These are phyloP conservation scores for Hymenochirus boettgeri DNA, from an alignment of 2,113 vertebrate genomes.

Conservation along the genomic window DNA sequence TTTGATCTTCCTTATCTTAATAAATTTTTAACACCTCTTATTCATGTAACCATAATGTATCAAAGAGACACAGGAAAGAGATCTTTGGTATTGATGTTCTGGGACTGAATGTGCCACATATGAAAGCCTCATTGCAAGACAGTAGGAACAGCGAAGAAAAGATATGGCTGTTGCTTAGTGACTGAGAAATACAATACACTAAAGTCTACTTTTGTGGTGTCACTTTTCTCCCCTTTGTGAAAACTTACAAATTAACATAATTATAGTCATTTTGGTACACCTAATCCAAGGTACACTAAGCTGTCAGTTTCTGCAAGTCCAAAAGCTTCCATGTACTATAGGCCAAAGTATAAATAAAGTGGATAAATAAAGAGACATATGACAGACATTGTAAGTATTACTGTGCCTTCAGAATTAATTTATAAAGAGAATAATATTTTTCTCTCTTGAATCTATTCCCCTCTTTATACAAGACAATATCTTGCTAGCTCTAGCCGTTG, in stretches of 20 bases:
- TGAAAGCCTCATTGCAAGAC: constrained; percentile 5
- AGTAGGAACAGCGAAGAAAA: constrained; percentile 18
- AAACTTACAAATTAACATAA: neutral
- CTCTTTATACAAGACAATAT: too few species aligned
- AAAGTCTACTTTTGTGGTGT: constrained; percentile 15
- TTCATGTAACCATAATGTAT: constrained; percentile 36
- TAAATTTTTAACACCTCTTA: constrained; percentile 34
- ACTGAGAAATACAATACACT: constrained; percentile 20
- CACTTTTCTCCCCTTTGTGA: constrained; percentile 7
- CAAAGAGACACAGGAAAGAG: constrained; percentile 33
- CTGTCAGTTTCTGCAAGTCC: neutral
- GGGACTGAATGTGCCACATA: constrained; percentile 6
- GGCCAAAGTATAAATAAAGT: too few species aligned
- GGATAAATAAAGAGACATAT: too few species aligned
- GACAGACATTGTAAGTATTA: too few species aligned
- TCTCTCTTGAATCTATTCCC: too few species aligned
- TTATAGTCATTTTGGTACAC: neutral
- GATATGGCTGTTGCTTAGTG: constrained; percentile 26
- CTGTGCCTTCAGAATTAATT: too few species aligned
- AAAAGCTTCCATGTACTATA: too few species aligned
- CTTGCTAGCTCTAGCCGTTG: too few species aligned
- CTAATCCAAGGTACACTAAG: neutral
- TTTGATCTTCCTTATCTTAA: constrained; percentile 33
- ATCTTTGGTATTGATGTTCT: constrained; percentile 33
- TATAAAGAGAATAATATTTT: too few species aligned